Evolutionary conservation across 2,888 invertebrate species (phyloP).

Genomic region (Tetropium fuscum): DNA sequence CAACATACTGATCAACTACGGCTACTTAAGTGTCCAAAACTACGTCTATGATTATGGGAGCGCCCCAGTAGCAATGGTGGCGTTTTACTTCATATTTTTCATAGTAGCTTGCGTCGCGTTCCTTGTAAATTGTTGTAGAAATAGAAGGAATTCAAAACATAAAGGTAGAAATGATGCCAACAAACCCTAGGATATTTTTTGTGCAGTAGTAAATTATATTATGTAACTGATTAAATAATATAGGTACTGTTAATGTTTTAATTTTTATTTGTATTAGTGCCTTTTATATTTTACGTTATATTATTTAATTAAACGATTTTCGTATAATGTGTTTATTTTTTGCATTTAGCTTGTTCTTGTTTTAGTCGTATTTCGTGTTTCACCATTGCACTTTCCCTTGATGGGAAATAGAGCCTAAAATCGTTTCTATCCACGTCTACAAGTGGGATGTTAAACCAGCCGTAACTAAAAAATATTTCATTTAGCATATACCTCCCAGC

Average conservation of each 20-base stretch:
- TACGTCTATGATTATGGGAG: slow-evolving; percentile 69
- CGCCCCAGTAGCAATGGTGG: slow-evolving; percentile 72
- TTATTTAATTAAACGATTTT: slow-evolving; percentile 19
- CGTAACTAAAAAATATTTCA: slow-evolving; percentile 6
- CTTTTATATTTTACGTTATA: slow-evolving; percentile 61
- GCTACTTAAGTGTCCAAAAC: slow-evolving; percentile 67
- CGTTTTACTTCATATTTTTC: slow-evolving; percentile 74
- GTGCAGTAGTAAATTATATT: slow-evolving; percentile 11
- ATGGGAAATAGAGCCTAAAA: slow-evolving; percentile 50
- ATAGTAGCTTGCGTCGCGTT: slow-evolving; percentile 73
- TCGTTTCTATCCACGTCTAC: slow-evolving; percentile 51
- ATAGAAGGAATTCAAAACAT: slow-evolving; percentile 57
- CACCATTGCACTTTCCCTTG: slow-evolving; percentile 41
- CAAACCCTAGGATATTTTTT: slow-evolving; percentile 68
- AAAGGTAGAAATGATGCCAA: slow-evolving; percentile 71
- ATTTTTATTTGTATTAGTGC: slow-evolving; percentile 55
- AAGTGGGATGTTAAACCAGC: slow-evolving; percentile 36
- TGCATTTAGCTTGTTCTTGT: too few species aligned
- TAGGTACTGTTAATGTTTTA: slow-evolving; percentile 69
- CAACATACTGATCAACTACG: slow-evolving; percentile 72
- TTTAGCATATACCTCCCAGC: neutral
- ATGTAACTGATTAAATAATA: slow-evolving; percentile 10
- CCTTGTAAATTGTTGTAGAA: slow-evolving; percentile 61
- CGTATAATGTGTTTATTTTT: slow-evolving; percentile 37
- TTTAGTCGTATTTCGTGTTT: slow-evolving; percentile 38